Base-by-base conservation (phyloP, 1,140 invertebrate genomes). In the Teleogryllus occipitalis region DNA sequence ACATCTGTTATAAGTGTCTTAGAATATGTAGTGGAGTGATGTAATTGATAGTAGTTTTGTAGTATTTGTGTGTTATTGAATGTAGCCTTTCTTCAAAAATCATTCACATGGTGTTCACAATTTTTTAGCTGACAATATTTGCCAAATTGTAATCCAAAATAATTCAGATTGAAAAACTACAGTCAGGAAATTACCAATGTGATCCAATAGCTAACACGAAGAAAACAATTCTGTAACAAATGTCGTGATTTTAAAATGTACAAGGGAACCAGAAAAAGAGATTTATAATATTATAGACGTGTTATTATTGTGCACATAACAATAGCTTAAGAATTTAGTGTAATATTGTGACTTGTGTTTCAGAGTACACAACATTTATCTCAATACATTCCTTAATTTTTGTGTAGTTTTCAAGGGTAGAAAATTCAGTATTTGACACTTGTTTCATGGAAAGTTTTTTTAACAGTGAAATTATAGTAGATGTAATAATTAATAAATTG, bases 181-280 rank as follows among this genome's bases (percentile, higher is more conserved):
- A 1, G 27, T 1, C 10, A 65, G 1, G 7, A 65, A 65, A 65
- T 65, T 65, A 65, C 54, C 10, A 65, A 14, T 65, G 10, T 65
- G 54, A 65, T 65, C 54, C 54, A 65, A 10, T 65, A 65, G 54
- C 54, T 65, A 65, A 65, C 54, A 14, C 0, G 7, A 65, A 65
- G 54, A 65, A 65, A 65, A 65, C 54, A 65, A 65, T 65, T 65
- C 54, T 65, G 54, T 65, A 65, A 65, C 54, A 65, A 65, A 65
- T 65, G 54, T 14, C 10, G 54, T 65, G 54, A 65, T 65, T 65
- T 65, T 65, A 65, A 39, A 39, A 39, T 65, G 54, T 65, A 65
- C 54, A 65, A 65, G 10, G 54, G 18, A 18, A 65, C 10, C 10
- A 65, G 10, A 65, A 65, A 65, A 65, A 10, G 54, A 65, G 10